Conservation (phyloP, 1,140 invertebrate species). For the Drosophila nigrodunni region DNA sequence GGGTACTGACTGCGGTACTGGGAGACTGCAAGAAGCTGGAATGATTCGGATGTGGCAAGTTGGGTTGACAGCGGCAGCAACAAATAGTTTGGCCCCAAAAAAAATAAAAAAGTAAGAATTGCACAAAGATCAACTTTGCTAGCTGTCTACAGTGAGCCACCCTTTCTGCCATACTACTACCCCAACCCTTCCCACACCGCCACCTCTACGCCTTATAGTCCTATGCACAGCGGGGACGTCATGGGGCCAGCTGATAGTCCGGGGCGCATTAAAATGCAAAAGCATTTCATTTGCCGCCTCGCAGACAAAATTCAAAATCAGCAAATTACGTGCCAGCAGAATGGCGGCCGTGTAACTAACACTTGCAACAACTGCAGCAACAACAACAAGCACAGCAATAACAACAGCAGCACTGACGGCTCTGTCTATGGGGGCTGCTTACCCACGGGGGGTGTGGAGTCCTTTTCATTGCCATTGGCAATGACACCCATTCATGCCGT, state of each 20-base stretch:
- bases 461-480: constrained; percentile 44
- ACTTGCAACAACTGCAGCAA: constrained; percentile 47
- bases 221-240: constrained; percentile 17
- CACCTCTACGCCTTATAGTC: background rate
- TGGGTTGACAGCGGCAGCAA: constrained; percentile 76
- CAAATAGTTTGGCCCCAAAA: constrained; percentile 70
- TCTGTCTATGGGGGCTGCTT: constrained; percentile 13
- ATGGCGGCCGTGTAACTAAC: constrained; percentile 75
- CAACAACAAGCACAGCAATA: background rate
- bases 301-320: constrained; percentile 78
- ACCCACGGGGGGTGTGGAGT: constrained; percentile 1
- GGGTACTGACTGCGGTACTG: background rate
- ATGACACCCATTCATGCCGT: constrained; percentile 11
- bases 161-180: background rate
- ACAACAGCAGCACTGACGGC: background rate
- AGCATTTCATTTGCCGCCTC: constrained; percentile 79
- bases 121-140: constrained; percentile 52
- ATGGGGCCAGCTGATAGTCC: constrained; percentile 69
- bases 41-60: constrained; percentile 8
- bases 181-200: background rate
- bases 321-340: constrained; percentile 76
- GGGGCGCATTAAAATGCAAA: constrained; percentile 80
- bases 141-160: constrained; percentile 28
- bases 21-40: background rate
- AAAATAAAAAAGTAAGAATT: constrained; percentile 47